Percentiles rank a stretch among this genome's conserved stretches.
phyloP scores from a whole-genome alignment of 2,797 vertebrate genomes.

The Lutjanus campechanus region DNA sequence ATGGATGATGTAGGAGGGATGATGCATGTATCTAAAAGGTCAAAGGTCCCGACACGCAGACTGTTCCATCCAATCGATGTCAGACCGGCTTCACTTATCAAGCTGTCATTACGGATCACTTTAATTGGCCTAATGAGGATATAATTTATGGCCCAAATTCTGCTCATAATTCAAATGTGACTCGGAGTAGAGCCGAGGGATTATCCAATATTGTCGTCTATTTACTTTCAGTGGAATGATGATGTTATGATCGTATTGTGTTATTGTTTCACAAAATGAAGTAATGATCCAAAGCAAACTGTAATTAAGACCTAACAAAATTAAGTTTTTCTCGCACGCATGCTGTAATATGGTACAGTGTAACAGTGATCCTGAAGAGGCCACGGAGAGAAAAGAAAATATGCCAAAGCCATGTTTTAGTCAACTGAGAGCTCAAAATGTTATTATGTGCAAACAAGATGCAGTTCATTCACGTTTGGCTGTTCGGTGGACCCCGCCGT shows the following conservation, averaged over 20 bases:
- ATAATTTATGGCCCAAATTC: not conserved
- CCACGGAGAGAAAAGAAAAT: too few species aligned
- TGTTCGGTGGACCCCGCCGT: too few species aligned
- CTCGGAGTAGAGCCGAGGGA: not conserved
- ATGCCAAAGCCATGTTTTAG: too few species aligned
- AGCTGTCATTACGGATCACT: not conserved
- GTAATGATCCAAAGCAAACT: not conserved
- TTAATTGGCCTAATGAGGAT: not conserved
- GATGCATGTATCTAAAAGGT: not conserved
- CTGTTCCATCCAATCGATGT: not conserved
- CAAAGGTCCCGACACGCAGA: not conserved
- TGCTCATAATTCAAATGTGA: not conserved
- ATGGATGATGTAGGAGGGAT: not conserved
- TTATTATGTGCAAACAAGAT: too few species aligned
- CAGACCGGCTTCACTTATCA: not conserved
- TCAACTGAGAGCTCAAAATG: too few species aligned
- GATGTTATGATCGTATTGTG: not conserved
- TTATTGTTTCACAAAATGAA: not conserved
- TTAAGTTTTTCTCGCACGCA: not conserved
- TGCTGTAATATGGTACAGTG: too few species aligned
- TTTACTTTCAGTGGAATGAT: not conserved
- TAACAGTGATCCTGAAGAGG: too few species aligned
- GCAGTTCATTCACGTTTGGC: too few species aligned
- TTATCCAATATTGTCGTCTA: not conserved
- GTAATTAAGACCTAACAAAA: not conserved